Evolutionary conservation across 2,113 vertebrate genomes (phyloP).

Genomic region (Mungos mungo): DNA sequence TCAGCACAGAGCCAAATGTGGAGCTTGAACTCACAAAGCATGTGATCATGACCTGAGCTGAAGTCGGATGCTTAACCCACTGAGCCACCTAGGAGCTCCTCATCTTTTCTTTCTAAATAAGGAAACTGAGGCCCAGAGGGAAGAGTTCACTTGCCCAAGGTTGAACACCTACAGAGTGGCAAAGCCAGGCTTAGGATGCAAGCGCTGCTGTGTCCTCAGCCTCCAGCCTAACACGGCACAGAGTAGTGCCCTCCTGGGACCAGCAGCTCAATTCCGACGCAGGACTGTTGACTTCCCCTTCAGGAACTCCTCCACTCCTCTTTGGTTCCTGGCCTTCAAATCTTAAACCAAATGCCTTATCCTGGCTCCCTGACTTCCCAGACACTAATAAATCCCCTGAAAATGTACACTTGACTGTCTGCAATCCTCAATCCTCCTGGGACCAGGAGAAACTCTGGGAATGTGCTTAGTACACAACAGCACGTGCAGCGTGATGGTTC

Average conservation of each 20-base stretch:
- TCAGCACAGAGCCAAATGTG: no score
- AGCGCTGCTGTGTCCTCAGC: background rate
- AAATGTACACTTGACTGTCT: background rate
- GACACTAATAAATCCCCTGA: conserved; percentile 29
- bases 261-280: background rate
- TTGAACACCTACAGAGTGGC: background rate
- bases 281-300: background rate
- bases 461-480: background rate
- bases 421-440: background rate
- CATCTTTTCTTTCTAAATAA: background rate
- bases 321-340: background rate
- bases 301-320: background rate
- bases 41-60: no score
- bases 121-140: background rate
- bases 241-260: background rate
- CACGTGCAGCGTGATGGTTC: background rate
- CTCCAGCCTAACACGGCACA: background rate
- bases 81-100: no score
- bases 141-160: background rate
- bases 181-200: background rate
- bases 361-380: background rate
- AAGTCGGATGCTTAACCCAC: no score
- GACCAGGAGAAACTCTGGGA: conserved; percentile 26
- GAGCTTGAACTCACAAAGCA: no score
- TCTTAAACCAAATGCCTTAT: conserved; percentile 22